These are phyloP conservation scores for Drosophila picticornis DNA, from an alignment of 2,888 invertebrate genomes.

Conservation along the genomic window DNA sequence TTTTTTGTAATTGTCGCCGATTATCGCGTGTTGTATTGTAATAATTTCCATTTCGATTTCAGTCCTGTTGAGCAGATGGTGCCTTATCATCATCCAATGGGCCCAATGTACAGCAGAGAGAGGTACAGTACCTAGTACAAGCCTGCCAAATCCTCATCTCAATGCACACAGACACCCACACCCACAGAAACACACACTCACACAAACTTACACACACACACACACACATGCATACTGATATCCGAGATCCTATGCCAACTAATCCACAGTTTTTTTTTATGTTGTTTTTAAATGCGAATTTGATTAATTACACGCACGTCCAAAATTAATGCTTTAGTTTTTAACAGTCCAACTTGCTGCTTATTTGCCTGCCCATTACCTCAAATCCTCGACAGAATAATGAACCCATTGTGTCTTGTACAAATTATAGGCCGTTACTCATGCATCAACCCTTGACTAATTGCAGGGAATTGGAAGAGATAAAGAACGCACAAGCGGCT, in stretches of 20 bases:
- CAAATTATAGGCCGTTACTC: constrained; percentile 30
- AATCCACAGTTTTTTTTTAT: constrained; percentile 16
- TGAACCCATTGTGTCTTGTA: constrained; percentile 15
- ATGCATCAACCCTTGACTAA: constrained; percentile 28
- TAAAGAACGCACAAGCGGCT: constrained; percentile 89
- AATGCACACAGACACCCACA: constrained; percentile 32
- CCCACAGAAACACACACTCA: constrained; percentile 9
- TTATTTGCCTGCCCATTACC: constrained; percentile 56
- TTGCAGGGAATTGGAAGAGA: constrained; percentile 92
- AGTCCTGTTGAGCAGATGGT: constrained; percentile 86
- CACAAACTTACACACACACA: background rate
- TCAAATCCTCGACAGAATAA: constrained; percentile 37
- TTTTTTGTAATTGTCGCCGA: constrained; percentile 38
- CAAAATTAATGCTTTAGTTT: constrained; percentile 42
- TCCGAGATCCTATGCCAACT: constrained; percentile 39
- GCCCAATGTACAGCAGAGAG: constrained; percentile 86
- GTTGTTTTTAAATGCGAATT: constrained; percentile 13
- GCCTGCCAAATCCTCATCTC: constrained; percentile 63
- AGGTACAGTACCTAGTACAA: constrained; percentile 84
- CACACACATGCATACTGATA: constrained; percentile 7
- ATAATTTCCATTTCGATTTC: constrained; percentile 83
- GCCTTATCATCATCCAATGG: constrained; percentile 86
- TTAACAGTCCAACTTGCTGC: constrained; percentile 33
- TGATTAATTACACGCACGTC: constrained; percentile 45
- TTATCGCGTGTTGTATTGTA: constrained; percentile 70